Evolutionary conservation across 2,888 invertebrate species (phyloP).

Genomic region (Apocheima hispidaria): DNA sequence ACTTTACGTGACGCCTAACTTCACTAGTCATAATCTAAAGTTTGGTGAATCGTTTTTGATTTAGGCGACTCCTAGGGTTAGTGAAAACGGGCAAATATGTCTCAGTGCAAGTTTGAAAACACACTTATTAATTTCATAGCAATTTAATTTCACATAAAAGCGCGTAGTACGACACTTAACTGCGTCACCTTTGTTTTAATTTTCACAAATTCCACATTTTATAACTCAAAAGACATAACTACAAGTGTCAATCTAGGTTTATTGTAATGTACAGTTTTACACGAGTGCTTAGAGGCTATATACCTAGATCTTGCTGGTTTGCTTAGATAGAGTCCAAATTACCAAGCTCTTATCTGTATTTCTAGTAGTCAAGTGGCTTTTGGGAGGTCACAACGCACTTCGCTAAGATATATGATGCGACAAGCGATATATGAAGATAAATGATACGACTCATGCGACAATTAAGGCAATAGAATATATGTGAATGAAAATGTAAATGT

Average conservation of each 20-base stretch:
- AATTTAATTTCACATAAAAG: slow-evolving; percentile 1
- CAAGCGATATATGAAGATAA: too few relatives aligned
- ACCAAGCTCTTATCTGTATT: slow-evolving; percentile 20
- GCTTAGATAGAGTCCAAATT: slow-evolving; percentile 8
- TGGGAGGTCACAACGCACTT: background rate
- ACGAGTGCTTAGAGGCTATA: slow-evolving; percentile 8
- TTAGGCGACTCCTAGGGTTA: too few relatives aligned
- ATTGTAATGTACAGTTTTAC: slow-evolving; percentile 21
- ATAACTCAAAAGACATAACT: slow-evolving; percentile 1
- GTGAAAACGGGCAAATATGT: background rate
- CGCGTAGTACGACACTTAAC: background rate
- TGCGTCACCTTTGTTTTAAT: background rate
- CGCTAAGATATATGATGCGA: too few relatives aligned
- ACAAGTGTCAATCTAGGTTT: slow-evolving; percentile 24
- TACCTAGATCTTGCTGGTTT: slow-evolving; percentile 18
- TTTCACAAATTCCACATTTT: slow-evolving; percentile 9
- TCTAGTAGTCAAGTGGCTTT: slow-evolving; percentile 18
- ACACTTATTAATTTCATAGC: background rate
- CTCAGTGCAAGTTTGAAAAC: background rate
- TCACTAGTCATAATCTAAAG: too few relatives aligned
- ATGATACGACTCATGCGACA: too few relatives aligned
- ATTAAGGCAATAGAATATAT: too few relatives aligned
- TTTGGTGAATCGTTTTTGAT: background rate
- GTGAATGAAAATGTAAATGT: too few relatives aligned
- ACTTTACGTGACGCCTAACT: too few relatives aligned